Conservation (phyloP, 1,140 invertebrate species). For the Lepidurus packardi region DNA sequence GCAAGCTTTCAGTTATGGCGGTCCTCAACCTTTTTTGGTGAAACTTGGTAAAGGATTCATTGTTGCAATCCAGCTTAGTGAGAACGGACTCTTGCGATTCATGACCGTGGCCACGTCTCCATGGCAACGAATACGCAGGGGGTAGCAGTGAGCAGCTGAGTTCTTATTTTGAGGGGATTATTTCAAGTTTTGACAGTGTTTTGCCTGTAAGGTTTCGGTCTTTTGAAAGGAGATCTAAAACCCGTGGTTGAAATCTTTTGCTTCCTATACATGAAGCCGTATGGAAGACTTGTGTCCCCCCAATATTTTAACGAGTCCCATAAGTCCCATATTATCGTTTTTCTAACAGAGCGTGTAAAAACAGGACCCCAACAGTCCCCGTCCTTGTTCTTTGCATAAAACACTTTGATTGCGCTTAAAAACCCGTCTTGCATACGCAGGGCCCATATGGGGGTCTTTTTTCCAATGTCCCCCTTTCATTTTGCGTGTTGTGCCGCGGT, state of each 20-base stretch:
- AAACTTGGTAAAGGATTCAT: not conserved
- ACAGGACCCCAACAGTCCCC: not conserved
- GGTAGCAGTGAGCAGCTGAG: not conserved
- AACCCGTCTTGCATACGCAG: not conserved
- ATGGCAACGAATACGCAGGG: not conserved
- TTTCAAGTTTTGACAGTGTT: not conserved
- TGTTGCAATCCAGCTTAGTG: not conserved
- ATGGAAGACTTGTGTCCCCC: not conserved
- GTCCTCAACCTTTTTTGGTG: too few relatives aligned
- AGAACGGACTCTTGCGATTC: not conserved
- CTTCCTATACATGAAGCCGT: not conserved
- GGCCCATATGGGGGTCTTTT: constrained; percentile 15
- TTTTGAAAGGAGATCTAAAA: constrained; percentile 2
- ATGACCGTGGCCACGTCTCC: not conserved
- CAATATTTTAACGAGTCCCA: not conserved
- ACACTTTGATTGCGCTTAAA: not conserved
- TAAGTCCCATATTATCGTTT: not conserved
- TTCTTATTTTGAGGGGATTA: not conserved
- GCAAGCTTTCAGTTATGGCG: too few relatives aligned
- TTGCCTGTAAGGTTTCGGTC: not conserved
- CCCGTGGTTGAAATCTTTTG: constrained; percentile 8
- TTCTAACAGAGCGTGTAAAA: not conserved
- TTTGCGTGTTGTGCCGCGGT: not conserved
- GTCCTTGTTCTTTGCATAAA: constrained; percentile 7
- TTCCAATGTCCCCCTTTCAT: not conserved